These are phyloP conservation scores for Ciconia maguari DNA, from an alignment of 2,113 vertebrate species.

Conservation along the genomic window DNA sequence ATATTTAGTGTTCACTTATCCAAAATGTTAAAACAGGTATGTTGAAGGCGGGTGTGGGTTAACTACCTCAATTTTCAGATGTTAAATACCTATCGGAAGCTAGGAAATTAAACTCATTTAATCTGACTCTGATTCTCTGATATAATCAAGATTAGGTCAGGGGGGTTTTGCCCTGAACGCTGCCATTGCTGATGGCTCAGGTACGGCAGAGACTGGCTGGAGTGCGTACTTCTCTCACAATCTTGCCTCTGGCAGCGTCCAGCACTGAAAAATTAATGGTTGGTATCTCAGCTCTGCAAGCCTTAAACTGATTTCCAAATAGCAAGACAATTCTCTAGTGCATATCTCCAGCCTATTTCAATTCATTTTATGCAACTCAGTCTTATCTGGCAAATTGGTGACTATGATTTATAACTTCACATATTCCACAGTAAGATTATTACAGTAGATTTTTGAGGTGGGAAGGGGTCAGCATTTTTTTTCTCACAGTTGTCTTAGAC, in stretches of 20 bases:
- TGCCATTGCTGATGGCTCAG: neutral
- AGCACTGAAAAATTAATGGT: neutral
- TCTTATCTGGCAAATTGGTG: neutral
- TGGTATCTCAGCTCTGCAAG: neutral
- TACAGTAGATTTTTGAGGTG: neutral
- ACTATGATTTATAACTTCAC: neutral
- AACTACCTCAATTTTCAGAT: neutral
- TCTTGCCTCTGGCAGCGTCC: neutral
- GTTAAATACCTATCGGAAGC: neutral
- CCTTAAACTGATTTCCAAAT: neutral
- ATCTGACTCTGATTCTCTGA: neutral
- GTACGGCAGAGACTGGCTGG: neutral
- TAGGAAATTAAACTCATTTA: neutral
- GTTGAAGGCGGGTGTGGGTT: neutral
- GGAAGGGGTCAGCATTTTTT: neutral
- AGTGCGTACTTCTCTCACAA: accelerated
- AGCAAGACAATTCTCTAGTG: neutral
- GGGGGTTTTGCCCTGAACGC: neutral
- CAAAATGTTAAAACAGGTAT: neutral
- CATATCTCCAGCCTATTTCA: neutral
- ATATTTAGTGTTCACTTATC: neutral
- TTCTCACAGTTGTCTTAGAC: neutral
- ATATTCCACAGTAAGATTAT: neutral
- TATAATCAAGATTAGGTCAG: neutral
- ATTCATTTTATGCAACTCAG: neutral